Base-by-base conservation (phyloP, 2,888 invertebrate genomes). In the Aplocera efformata region DNA sequence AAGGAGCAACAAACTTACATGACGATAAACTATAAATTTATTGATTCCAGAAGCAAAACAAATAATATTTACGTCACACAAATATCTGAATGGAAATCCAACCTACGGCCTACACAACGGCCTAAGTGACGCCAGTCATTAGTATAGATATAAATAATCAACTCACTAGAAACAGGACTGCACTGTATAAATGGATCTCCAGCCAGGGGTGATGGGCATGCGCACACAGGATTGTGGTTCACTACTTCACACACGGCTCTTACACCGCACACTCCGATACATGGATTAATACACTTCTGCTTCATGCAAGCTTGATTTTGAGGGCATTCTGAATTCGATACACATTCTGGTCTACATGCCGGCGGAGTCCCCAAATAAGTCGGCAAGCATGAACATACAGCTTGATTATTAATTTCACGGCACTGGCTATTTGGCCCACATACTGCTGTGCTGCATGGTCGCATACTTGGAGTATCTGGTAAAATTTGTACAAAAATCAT, bases 341-440 rank as follows among this genome's bases (percentile, higher is more conserved):
- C 90, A 68, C 94, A 94, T 79, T 94, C 93, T 4, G 94, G 94
- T 58, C 92, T 86, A 64, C 94, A 94, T 48, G 92, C 91, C 2
- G 94, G 94, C 20, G 94, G 93, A 32, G 90, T 88, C 31, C 94
- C 94, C 33, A 92, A 83, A 68, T 91, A 94, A 23, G 90, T 89
- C n/a, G 91, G 89, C 23, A 93, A 71, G 63, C 94, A 94, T 4
- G 93, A 91, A 64, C 94, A 94, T 0, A 94, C 92, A 8, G 94
- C 91, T 60, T 91, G 91, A 39, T 91, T 91, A 25, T 90, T 90
- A 38, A 89, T 81, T 50, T 88, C 89, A 39, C 90, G 89, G 60
- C 93, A 93, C 66, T 92, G 89, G 42, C 92, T 90, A 58, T 93
- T 92, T 5, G 94, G 90, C 21, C 95, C 95, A 67, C 95, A 95